These are phyloP conservation scores for Tenthredo distinguenda DNA, from an alignment of 2,888 invertebrate species.

Conservation along the genomic window DNA sequence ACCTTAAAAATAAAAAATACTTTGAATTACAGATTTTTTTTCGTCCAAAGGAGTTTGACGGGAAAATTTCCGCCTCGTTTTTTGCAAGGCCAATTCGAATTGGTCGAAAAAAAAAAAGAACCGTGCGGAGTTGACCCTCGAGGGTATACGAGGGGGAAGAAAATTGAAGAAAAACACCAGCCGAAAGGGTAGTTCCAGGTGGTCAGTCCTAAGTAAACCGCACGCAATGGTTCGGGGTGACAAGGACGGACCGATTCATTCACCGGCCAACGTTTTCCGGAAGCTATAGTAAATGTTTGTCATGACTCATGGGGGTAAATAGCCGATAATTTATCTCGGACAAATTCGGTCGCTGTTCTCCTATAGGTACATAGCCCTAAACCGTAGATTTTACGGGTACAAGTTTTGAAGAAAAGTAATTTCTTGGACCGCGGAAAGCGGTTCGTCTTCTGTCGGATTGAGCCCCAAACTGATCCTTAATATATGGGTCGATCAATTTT, in stretches of 20 bases:
- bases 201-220: constrained; percentile 2
- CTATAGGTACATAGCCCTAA: too few species aligned
- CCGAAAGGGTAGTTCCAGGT: not conserved
- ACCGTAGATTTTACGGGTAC: too few species aligned
- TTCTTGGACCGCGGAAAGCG: too few species aligned
- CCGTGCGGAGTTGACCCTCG: not conserved
- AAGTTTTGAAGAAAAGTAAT: too few species aligned
- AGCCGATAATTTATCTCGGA: not conserved
- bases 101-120: not conserved
- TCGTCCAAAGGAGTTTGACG: not conserved
- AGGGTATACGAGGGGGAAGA: not conserved
- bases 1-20: too few species aligned
- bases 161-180: constrained; percentile 6
- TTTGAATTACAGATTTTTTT: not conserved
- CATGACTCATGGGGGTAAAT: not conserved
- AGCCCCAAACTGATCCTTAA: too few species aligned
- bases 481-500: too few species aligned
- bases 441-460: too few species aligned
- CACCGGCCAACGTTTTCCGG: not conserved
- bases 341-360: not conserved
- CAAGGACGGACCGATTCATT: constrained; percentile 2
- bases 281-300: constrained; percentile 2
- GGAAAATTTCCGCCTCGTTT: not conserved
- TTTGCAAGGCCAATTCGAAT: not conserved
- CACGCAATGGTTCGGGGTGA: not conserved